Conservation (phyloP, 1,140 invertebrate species). For the Monochamus saltuarius region DNA sequence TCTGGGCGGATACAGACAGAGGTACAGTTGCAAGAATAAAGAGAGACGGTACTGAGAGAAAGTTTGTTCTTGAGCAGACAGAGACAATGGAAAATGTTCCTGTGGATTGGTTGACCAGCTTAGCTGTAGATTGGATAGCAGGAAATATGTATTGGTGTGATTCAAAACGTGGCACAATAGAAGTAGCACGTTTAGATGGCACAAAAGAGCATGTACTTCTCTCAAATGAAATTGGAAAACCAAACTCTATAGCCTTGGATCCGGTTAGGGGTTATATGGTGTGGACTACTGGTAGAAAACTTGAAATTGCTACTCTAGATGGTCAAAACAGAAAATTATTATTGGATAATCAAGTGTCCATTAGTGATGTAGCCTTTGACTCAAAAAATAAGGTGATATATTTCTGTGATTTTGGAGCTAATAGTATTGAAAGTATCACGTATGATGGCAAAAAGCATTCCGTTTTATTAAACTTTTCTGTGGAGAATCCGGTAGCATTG, state of each 20-base stretch:
- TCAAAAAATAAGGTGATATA: conserved; percentile 63
- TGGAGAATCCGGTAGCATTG: conserved; percentile 78
- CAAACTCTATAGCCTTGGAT: conserved; percentile 66
- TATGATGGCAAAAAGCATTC: conserved; percentile 72
- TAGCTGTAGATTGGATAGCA: conserved; percentile 85
- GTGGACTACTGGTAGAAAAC: conserved; percentile 61
- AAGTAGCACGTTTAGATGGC: conserved; percentile 81
- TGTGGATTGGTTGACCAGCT: conserved; percentile 68
- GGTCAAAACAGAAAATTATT: conserved; percentile 59
- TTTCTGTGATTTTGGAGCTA: conserved; percentile 84
- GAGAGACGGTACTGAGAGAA: conserved; percentile 73
- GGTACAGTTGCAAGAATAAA: conserved; percentile 73
- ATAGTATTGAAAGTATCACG: conserved; percentile 78
- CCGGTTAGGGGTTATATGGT: conserved; percentile 64
- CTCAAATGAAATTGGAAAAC: conserved; percentile 69
- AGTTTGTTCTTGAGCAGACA: conserved; percentile 52
- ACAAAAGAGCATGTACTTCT: conserved; percentile 75
- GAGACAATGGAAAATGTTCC: conserved; percentile 61
- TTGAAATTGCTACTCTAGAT: conserved; percentile 62
- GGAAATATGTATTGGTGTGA: conserved; percentile 91
- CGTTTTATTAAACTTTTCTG: conserved; percentile 65
- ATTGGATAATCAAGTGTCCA: conserved; percentile 55
- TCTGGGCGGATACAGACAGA: conserved; percentile 79
- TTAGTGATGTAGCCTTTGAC: conserved; percentile 64
- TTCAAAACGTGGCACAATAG: conserved; percentile 80